A percentile compares a stretch with the other conserved stretches of the same genome.
Evolutionary conservation across 2,113 vertebrate species (phyloP).

Genomic region (Eretmochelys imbricata): DNA sequence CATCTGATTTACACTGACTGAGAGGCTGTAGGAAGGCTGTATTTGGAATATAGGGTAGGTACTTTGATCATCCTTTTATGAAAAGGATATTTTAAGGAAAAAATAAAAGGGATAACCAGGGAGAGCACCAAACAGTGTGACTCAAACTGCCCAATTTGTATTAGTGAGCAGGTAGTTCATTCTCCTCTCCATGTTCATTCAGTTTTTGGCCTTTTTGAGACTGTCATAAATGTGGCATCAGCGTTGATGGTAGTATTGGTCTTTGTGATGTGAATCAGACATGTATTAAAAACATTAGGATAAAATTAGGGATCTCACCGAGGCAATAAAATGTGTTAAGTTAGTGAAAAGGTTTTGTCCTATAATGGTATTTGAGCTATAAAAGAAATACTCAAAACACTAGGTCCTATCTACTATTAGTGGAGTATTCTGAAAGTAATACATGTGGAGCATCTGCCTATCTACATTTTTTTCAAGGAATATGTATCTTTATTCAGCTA

Average conservation of each 20-base stretch:
- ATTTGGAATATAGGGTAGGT: neutral
- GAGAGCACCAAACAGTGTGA: neutral
- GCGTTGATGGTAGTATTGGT: neutral
- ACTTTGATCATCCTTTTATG: neutral
- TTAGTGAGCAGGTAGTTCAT: neutral
- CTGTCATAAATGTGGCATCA: neutral
- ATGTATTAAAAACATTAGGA: neutral
- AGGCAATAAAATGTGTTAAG: neutral
- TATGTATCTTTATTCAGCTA: neutral
- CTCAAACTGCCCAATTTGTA: neutral
- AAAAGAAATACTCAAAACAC: accelerated
- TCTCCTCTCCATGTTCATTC: neutral
- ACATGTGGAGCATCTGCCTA: neutral
- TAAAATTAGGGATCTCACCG: neutral
- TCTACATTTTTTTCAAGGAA: neutral
- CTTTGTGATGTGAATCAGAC: neutral
- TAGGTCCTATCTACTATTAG: neutral
- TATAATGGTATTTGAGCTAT: neutral
- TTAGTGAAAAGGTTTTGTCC: no score
- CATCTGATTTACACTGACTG: neutral
- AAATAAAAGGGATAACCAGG: neutral
- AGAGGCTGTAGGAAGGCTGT: neutral
- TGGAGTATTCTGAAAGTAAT: neutral
- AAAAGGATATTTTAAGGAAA: neutral
- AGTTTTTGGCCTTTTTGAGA: neutral